These are phyloP conservation scores for Labrus mixtus DNA, from an alignment of 2,113 vertebrate species.

Conservation along the genomic window DNA sequence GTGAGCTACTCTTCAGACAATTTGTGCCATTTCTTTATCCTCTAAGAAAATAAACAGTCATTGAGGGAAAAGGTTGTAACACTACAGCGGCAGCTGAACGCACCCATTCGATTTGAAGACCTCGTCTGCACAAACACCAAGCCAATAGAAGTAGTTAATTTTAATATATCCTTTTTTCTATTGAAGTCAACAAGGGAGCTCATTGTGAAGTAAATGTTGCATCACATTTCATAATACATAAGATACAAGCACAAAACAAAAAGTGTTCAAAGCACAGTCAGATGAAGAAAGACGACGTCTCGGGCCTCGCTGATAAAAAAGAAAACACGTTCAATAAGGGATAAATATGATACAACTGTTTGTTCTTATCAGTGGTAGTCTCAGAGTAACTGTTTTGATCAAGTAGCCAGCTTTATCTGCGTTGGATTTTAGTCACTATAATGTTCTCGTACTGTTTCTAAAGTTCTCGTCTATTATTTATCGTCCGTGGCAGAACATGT, in stretches of 20 bases:
- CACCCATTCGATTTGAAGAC: background rate
- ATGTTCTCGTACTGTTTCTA: background rate
- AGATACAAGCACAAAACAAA: background rate
- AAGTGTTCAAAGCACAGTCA: background rate
- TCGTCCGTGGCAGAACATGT: background rate
- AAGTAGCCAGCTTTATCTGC: background rate
- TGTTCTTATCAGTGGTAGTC: background rate
- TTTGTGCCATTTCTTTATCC: background rate
- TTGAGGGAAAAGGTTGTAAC: background rate
- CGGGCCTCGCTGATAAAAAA: background rate
- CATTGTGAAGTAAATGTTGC: slow-evolving; percentile 1
- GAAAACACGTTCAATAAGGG: background rate
- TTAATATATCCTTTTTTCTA: background rate
- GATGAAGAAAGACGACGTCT: background rate
- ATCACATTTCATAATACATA: slow-evolving; percentile 8
- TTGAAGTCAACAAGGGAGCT: background rate
- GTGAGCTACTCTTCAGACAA: background rate
- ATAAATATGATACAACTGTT: background rate
- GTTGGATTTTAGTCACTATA: background rate
- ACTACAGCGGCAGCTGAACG: background rate
- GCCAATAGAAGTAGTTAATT: background rate
- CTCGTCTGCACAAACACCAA: background rate
- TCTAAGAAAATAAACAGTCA: background rate
- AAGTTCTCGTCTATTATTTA: background rate
- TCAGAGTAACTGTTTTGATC: background rate